Evolutionary conservation across 2,888 invertebrate species (phyloP), one percentile per base, ranked within the genome.

Genomic region (Hyalella azteca): DNA sequence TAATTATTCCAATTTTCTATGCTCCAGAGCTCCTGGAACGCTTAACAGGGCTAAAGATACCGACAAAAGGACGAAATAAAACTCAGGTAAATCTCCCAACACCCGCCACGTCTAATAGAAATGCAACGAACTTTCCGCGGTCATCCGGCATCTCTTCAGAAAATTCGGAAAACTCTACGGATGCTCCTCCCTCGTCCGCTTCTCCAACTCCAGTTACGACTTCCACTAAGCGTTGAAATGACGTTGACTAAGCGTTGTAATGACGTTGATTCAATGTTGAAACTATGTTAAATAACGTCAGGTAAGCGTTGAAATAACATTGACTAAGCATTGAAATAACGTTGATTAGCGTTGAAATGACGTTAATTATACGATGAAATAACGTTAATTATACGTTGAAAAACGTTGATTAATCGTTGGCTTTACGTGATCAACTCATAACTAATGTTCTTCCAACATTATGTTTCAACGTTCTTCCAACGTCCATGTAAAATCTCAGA

Each of bases 1-100:
- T 66, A 11, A 54, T 32, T 36, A 36, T 36, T 66, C 15, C 15
- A 11, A 11, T 45, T 45, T 45, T 45, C 15, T 15, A 11, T 45
- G 11, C 15, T 45, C 45, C 39, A 66, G 66, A 66, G 36, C 32
- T 66, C 1, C 13, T 66, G 36, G 66, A 66, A 36, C 66, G 66
- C 66, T 19, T 66, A 29, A 66, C 36, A 36, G 66, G 66, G 29
- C 39, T 66, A 36, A 66, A 66, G 66, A 32, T 39, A 36, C 66
- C 66, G 32, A 1, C 36, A 5, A 36, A 19, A 15, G 36, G 19
- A 9, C 66, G 29, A 7, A 11, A 13, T 36, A n/a, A 19, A 7
- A 66, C 13, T 66, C 66, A 13, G n/a, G n/a, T n/a, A n/a, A n/a
- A 9, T 45, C 45, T 15, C 45, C 45, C 45, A 11, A 15, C 45